Conservation (phyloP, 2,113 vertebrate genomes). For the Chlorodrepanis virens region DNA sequence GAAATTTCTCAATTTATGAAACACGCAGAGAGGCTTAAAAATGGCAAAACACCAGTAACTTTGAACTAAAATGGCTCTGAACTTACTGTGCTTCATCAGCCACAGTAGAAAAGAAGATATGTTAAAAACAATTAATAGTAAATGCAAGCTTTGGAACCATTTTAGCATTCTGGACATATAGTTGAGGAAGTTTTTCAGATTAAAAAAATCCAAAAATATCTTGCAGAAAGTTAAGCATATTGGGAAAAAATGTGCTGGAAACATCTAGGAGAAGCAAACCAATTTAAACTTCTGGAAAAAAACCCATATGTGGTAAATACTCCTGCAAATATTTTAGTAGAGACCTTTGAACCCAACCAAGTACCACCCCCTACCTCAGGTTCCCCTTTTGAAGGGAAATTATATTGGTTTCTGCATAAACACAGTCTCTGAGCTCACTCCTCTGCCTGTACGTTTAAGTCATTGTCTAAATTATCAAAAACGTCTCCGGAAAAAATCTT, state of each 20-base stretch:
- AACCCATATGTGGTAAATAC: fast-evolving
- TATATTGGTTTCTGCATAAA: not conserved
- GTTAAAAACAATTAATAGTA: not conserved
- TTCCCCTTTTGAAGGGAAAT: not conserved
- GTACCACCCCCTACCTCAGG: fast-evolving
- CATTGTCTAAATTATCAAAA: not conserved
- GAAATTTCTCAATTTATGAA: not conserved
- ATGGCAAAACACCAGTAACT: not conserved
- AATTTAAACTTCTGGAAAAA: not conserved
- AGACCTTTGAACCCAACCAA: not conserved
- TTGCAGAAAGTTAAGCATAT: not conserved
- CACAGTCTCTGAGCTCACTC: not conserved
- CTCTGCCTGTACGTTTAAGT: not conserved
- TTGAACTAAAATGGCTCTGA: not conserved
- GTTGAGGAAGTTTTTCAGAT: not conserved
- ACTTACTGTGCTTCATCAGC: not conserved
- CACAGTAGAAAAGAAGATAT: not conserved
- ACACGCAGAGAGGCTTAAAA: not conserved
- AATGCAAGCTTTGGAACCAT: not conserved
- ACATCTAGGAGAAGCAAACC: not conserved
- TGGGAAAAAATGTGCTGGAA: not conserved
- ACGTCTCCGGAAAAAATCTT: not conserved
- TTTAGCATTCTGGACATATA: not conserved
- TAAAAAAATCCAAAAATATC: not conserved
- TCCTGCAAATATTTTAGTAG: not conserved